These are phyloP conservation scores for Drosophila busckii DNA, from an alignment of 1,140 invertebrate species.

Conservation along the genomic window DNA sequence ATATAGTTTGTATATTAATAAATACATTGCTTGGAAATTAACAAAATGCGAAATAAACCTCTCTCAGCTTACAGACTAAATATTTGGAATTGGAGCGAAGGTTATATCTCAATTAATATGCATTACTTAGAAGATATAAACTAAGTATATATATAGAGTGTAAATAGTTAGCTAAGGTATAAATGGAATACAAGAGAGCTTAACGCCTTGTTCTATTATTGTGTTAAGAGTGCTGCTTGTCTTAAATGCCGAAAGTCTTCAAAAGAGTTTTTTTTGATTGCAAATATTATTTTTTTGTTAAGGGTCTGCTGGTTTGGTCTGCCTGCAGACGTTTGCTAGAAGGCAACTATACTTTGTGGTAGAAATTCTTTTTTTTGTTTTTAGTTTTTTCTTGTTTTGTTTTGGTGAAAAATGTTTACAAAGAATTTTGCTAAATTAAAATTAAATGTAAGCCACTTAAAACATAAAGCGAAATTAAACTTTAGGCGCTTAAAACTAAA, in stretches of 20 bases:
- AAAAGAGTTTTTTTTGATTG: conserved; percentile 46
- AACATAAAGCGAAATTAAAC: conserved; percentile 35
- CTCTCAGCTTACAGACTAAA: conserved; percentile 54
- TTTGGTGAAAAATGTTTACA: conserved; percentile 47
- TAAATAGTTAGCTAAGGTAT: conserved; percentile 41
- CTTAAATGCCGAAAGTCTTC: conserved; percentile 54
- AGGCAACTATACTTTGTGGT: conserved; percentile 49
- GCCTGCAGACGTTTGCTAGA: conserved; percentile 67
- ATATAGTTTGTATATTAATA: conserved; percentile 21
- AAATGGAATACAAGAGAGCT: conserved; percentile 50
- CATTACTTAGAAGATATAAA: conserved; percentile 24
- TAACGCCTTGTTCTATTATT: conserved; percentile 14
- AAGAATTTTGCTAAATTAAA: conserved; percentile 71
- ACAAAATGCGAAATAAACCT: conserved; percentile 39
- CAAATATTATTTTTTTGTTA: conserved; percentile 20
- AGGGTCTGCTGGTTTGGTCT: conserved; percentile 56
- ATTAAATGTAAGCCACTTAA: conserved; percentile 49
- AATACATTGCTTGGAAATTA: conserved; percentile 46
- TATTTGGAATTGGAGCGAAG: conserved; percentile 76
- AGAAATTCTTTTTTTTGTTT: conserved; percentile 4
- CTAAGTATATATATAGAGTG: conserved; percentile 27
- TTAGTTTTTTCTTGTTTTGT: not conserved
- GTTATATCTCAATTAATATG: too few relatives aligned
- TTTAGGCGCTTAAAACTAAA: conserved; percentile 30
- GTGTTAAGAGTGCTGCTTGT: conserved; percentile 4